phyloP scores from a whole-genome alignment of 2,113 vertebrate species.

The Dromiciops gliroides region DNA sequence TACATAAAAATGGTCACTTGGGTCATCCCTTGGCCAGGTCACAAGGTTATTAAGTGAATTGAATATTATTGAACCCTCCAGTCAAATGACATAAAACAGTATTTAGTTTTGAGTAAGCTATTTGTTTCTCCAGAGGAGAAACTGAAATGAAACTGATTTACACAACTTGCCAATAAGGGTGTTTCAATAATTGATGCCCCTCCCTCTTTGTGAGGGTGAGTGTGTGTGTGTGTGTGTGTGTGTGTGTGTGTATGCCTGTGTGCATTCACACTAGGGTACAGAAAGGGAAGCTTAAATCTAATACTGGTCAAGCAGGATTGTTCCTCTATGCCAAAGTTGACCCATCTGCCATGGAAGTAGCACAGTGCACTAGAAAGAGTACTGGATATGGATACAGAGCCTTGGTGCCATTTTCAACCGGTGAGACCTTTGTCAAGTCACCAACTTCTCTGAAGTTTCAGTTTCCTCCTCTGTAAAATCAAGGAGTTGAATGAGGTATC shows the following conservation, averaged over 20 bases:
- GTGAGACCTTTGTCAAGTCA: background rate
- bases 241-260: background rate
- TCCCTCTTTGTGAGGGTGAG: slow-evolving; percentile 45
- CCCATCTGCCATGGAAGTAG: background rate
- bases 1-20: slow-evolving; percentile 76
- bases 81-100: slow-evolving; percentile 73
- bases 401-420: background rate
- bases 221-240: background rate
- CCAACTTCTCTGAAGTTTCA: background rate
- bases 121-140: slow-evolving; percentile 71
- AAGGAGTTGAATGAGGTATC: background rate
- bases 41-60: slow-evolving; percentile 79
- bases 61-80: slow-evolving; percentile 74
- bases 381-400: background rate
- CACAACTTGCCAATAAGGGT: slow-evolving; percentile 75
- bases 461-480: background rate
- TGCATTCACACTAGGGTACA: background rate
- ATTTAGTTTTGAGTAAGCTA: slow-evolving; percentile 65
- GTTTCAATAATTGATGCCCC: slow-evolving; percentile 68
- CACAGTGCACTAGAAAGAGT: background rate
- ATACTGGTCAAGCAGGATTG: background rate
- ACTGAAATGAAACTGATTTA: slow-evolving; percentile 78
- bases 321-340: background rate
- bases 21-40: slow-evolving; percentile 77
- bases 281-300: background rate